These are phyloP conservation scores for Argyra leucocephala DNA, from an alignment of 2,888 invertebrate species.

Conservation along the genomic window DNA sequence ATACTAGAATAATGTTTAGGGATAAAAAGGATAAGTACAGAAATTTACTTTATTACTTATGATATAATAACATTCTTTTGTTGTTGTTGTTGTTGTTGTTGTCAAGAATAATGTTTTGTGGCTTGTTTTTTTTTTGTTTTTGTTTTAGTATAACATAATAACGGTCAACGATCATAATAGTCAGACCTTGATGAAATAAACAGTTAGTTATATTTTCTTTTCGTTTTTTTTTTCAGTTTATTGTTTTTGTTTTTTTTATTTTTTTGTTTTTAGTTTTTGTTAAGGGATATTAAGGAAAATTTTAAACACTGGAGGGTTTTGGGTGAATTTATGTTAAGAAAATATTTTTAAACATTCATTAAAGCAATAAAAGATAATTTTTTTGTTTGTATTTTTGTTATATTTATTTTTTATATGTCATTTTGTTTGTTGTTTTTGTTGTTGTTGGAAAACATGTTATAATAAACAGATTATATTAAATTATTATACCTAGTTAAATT, in stretches of 20 bases:
- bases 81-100: not conserved
- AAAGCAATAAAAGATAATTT: too few relatives aligned
- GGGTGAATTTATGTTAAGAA: too few relatives aligned
- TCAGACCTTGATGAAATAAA: not conserved
- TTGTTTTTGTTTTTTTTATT: too few relatives aligned
- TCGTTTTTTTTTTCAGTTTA: not conserved
- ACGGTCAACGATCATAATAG: not conserved
- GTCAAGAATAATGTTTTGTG: too few relatives aligned
- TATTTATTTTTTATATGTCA: too few relatives aligned
- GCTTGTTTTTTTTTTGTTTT: not conserved
- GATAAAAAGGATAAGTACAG: not conserved
- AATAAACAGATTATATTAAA: slow-evolving; percentile 6
- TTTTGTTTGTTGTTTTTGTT: too few relatives aligned
- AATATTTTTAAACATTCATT: too few relatives aligned
- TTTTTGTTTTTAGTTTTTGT: too few relatives aligned
- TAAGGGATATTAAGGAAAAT: too few relatives aligned
- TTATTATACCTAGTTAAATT: not conserved
- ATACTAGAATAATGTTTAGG: not conserved
- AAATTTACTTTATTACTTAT: not conserved
- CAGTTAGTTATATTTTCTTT: not conserved
- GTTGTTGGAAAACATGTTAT: not conserved
- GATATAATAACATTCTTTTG: not conserved
- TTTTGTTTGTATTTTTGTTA: too few relatives aligned
- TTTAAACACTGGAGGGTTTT: too few relatives aligned
- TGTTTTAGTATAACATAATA: not conserved